Percentiles rank a stretch among this genome's conserved stretches.
Evolutionary conservation across 2,888 invertebrate species (phyloP).

Genomic region (Brachyopa scutellaris): DNA sequence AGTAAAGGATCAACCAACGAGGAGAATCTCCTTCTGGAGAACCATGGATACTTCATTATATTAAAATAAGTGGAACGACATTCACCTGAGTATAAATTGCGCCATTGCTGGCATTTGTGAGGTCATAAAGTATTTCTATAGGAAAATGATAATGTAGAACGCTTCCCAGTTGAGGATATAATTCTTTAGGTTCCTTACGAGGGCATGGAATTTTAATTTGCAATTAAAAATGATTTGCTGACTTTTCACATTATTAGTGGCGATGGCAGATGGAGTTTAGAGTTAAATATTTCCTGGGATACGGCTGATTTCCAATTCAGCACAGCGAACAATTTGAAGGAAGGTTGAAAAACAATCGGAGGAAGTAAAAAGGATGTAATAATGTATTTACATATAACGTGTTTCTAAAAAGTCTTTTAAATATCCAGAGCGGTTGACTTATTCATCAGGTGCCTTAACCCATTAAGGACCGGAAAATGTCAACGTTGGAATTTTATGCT

Average conservation of each 20-base stretch:
- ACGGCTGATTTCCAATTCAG: background rate
- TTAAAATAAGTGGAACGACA: constrained; percentile 67
- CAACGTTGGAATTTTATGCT: too few species aligned
- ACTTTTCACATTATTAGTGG: too few species aligned
- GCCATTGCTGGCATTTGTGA: constrained; percentile 21
- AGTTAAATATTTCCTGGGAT: background rate
- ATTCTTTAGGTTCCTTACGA: constrained; percentile 46
- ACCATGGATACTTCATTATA: constrained; percentile 55
- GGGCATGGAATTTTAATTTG: constrained; percentile 56
- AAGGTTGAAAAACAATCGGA: too few species aligned
- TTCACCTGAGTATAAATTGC: constrained; percentile 58
- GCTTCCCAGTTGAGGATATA: constrained; percentile 20
- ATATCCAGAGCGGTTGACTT: too few species aligned
- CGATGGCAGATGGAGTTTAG: background rate
- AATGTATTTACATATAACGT: too few species aligned
- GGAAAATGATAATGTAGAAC: constrained; percentile 46
- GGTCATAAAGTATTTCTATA: constrained; percentile 42
- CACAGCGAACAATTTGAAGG: background rate
- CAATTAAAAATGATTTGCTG: constrained; percentile 63
- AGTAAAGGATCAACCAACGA: constrained; percentile 35
- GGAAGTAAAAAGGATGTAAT: too few species aligned
- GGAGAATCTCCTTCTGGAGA: background rate
- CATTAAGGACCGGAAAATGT: too few species aligned
- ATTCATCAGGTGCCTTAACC: too few species aligned
- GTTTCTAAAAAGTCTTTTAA: too few species aligned